Percentiles rank a stretch among this genome's conserved stretches.
Evolutionary conservation across 2,113 vertebrate species (phyloP).

Genomic region (Takifugu flavidus): DNA sequence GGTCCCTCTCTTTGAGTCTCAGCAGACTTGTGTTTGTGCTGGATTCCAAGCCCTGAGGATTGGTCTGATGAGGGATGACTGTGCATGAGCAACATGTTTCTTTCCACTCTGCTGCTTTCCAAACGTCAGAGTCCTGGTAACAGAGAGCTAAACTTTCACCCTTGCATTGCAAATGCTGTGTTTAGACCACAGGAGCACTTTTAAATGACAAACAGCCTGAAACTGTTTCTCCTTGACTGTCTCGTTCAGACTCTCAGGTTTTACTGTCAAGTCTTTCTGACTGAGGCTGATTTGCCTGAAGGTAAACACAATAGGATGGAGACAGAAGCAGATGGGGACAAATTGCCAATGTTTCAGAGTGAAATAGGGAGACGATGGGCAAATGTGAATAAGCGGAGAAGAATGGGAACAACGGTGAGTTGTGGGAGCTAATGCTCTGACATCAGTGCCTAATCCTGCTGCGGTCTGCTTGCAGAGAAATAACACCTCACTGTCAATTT

Average conservation of each 20-base stretch:
- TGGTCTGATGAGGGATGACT: conserved; percentile 27
- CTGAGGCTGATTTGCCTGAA: conserved; percentile 21
- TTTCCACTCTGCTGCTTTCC: conserved; percentile 14
- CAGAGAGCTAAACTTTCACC: conserved; percentile 7
- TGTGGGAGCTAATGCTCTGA: conserved; percentile 19
- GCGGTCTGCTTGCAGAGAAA: neutral
- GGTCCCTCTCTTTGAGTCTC: conserved; percentile 4
- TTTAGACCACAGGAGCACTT: neutral
- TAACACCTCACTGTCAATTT: neutral
- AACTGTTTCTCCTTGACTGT: conserved; percentile 13
- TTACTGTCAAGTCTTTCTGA: conserved; percentile 13
- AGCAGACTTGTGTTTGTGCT: conserved; percentile 37
- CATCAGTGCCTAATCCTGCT: conserved; percentile 26
- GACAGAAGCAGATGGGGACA: conserved; percentile 23
- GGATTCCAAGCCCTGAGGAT: conserved; percentile 16
- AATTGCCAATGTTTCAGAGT: conserved; percentile 22
- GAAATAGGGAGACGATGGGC: conserved; percentile 5
- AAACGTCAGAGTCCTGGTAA: conserved; percentile 41
- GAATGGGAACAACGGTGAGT: conserved; percentile 27
- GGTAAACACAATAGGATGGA: conserved; percentile 21
- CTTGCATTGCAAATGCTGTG: conserved; percentile 10
- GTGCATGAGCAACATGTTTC: conserved; percentile 26
- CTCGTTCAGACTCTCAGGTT: neutral
- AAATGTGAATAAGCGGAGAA: conserved; percentile 17
- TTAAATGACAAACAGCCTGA: conserved; percentile 13